Base-by-base conservation (phyloP, 2,797 vertebrate genomes). In the Sarcoramphus papa region DNA sequence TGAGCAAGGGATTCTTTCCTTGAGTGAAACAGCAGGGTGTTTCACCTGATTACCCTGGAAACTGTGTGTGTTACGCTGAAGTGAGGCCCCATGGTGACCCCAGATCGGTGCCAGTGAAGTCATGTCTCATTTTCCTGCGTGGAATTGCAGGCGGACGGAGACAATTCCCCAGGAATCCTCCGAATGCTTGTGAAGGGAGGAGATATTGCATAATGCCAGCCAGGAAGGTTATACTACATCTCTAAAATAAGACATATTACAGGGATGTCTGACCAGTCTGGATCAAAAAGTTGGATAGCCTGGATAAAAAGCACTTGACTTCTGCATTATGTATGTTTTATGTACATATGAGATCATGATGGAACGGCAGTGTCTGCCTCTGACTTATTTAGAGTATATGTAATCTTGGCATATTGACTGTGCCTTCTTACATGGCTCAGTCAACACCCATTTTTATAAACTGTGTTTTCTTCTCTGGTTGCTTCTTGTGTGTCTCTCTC, bases 171-270 rank as follows among this genome's bases (percentile, higher is more conserved):
- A 40, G 87, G 78, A 94, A 85, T 93, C 88, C 88, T 92, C 87
- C 1, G 1, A 83, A 81, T 11, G 6, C 50, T 88, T 96, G 57
- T 8, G 54, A 79, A 91, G n/a, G 80, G 86, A 85, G 77, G 23
- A 57, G n/a, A 25, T 77, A 40, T 96, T 97, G 63, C 62, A 37
- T 96, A 93, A 96, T 27, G 57, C 75, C 73, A 57, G 50, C 30
- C 45, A 19, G 89, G 83, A 89, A 69, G 41, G 51, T 94, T 91
- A 69, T 30, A 45, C 87, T 47, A 18, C 79, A 28, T 67, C 68
- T 85, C 87, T 88, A 90, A 95, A 96, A 90, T 78, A 94, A 94
- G 79, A 68, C 17, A 5, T 48, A 53, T 84, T 86, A 70, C 95
- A 91, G 48, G n/a, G 23, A 51, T 88, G 57, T 90, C 91, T 96